phyloP scores from a whole-genome alignment of 2,888 invertebrate species.

The Ophion obscuratus region DNA sequence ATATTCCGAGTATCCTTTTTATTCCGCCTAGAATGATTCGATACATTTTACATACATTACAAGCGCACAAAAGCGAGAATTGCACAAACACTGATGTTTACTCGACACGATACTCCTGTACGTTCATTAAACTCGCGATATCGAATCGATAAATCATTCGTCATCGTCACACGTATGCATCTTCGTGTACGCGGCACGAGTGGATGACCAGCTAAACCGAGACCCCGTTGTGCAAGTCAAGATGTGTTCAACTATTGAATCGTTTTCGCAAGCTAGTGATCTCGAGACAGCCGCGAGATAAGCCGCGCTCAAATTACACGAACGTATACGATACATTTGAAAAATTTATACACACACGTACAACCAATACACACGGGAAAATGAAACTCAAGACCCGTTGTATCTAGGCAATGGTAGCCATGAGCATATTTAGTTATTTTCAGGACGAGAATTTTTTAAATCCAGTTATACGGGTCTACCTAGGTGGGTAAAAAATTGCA shows the following conservation, averaged over 20 bases:
- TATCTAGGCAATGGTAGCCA: too few relatives aligned
- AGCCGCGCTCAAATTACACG: too few relatives aligned
- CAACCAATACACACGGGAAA: too few relatives aligned
- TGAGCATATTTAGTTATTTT: too few relatives aligned
- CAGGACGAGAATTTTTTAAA: too few relatives aligned
- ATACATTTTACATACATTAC: too few relatives aligned
- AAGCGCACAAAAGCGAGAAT: neutral
- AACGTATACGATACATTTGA: too few relatives aligned
- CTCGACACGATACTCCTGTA: constrained; percentile 9
- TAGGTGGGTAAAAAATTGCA: too few relatives aligned
- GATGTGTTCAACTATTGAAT: constrained; percentile 28
- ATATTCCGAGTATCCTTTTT: neutral
- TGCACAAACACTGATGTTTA: constrained; percentile 8
- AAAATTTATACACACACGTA: too few relatives aligned
- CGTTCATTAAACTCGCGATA: constrained; percentile 17
- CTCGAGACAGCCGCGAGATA: constrained; percentile 2
- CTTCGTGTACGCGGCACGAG: neutral
- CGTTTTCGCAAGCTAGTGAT: constrained; percentile 32
- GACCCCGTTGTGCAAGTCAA: constrained; percentile 48
- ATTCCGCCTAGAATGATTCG: neutral
- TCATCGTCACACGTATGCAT: constrained; percentile 4
- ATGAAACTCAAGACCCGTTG: too few relatives aligned
- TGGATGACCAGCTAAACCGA: constrained; percentile 34
- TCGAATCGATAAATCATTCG: constrained; percentile 48
- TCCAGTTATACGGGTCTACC: too few relatives aligned